These are phyloP conservation scores for Chaenodraco wilsoni DNA, from an alignment of 2,797 vertebrate species.

Conservation along the genomic window DNA sequence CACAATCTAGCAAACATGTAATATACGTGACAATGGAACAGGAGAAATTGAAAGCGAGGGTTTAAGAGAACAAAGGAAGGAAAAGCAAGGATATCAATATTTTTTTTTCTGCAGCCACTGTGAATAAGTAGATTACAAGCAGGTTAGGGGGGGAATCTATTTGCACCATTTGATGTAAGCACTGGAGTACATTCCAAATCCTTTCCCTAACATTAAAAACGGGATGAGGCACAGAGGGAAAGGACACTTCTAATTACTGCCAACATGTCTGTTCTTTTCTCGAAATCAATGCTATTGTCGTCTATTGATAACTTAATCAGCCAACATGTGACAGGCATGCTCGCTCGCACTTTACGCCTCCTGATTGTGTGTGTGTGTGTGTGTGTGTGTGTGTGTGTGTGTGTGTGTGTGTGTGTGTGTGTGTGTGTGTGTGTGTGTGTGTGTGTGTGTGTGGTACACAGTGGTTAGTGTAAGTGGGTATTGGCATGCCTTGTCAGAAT, in stretches of 20 bases:
- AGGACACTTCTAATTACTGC: constrained; percentile 74
- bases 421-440: constrained; percentile 47
- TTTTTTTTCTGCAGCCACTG: constrained; percentile 40
- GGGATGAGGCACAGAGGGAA: constrained; percentile 62
- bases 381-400: constrained; percentile 63
- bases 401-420: constrained; percentile 41
- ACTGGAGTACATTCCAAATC: constrained; percentile 65
- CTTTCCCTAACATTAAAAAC: constrained; percentile 61
- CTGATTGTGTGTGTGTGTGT: constrained; percentile 48
- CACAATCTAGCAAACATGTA: constrained; percentile 14
- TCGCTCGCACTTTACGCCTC: constrained; percentile 70
- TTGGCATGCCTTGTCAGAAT: constrained; percentile 72
- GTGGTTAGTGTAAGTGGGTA: constrained; percentile 73
- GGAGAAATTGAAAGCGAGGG: neutral
- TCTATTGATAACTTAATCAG: constrained; percentile 70
- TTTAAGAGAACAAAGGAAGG: neutral
- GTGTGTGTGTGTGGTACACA: constrained; percentile 58
- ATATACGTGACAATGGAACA: constrained; percentile 22
- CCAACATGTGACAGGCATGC: constrained; percentile 69
- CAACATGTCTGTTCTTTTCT: constrained; percentile 69
- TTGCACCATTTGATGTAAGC: constrained; percentile 48
- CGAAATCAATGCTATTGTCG: constrained; percentile 63
- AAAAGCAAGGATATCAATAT: constrained; percentile 11
- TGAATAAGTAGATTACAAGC: constrained; percentile 55
- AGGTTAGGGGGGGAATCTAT: constrained; percentile 45